Evolutionary conservation across 1,140 invertebrate species (phyloP).

Genomic region (Carposina sasakii): DNA sequence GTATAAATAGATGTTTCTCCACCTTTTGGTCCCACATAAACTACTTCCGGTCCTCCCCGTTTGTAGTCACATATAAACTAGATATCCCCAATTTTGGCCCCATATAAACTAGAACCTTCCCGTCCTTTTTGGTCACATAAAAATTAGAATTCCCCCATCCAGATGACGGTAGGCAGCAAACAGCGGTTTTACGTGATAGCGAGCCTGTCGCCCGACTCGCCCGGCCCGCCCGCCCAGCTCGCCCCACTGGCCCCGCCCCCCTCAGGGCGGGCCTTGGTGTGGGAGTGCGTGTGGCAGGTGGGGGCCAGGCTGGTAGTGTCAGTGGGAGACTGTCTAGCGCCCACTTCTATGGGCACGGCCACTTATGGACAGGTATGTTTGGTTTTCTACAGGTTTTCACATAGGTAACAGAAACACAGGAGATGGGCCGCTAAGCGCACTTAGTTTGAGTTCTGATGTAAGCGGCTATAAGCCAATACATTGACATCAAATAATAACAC

Average conservation of each 20-base stretch:
- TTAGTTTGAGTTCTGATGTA: too few relatives aligned
- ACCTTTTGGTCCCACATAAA: too few relatives aligned
- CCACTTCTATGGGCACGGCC: constrained; percentile 41
- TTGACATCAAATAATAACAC: too few relatives aligned
- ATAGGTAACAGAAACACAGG: too few relatives aligned
- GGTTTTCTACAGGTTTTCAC: neutral
- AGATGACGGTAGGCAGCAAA: constrained; percentile 82
- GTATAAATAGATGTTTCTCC: too few relatives aligned
- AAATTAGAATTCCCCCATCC: neutral
- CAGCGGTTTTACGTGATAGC: constrained; percentile 90
- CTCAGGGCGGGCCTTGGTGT: constrained; percentile 75
- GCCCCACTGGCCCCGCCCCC: neutral
- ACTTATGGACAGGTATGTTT: constrained; percentile 73
- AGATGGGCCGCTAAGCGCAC: too few relatives aligned
- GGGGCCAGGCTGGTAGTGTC: constrained; percentile 84
- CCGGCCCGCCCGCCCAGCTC: neutral
- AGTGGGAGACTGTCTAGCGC: constrained; percentile 50
- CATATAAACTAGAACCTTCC: neutral
- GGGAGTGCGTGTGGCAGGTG: constrained; percentile 92
- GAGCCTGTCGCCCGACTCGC: too few relatives aligned
- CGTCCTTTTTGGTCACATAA: neutral
- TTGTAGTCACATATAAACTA: too few relatives aligned
- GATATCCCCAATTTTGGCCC: too few relatives aligned
- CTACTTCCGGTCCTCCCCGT: too few relatives aligned
- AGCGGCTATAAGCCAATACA: too few relatives aligned